Percentiles rank a stretch among this genome's conserved stretches.
These are phyloP conservation scores for Festucalex cinctus DNA, from an alignment of 2,113 vertebrate species.

Conservation along the genomic window DNA sequence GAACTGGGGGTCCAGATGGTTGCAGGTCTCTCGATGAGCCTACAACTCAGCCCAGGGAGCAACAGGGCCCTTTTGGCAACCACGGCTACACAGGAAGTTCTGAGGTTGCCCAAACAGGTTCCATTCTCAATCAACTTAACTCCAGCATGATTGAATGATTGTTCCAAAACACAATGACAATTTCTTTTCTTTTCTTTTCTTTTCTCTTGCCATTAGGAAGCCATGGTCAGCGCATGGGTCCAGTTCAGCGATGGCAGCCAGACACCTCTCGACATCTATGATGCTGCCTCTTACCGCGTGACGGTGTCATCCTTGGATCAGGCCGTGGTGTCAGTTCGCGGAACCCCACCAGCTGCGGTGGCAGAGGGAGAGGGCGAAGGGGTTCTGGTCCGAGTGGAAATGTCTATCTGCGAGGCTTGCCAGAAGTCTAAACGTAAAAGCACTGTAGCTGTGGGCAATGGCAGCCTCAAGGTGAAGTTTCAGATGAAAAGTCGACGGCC, in stretches of 20 bases:
- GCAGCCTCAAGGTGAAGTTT: conserved; percentile 82
- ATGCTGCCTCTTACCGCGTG: conserved; percentile 79
- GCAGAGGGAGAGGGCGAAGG: conserved; percentile 86
- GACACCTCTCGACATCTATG: conserved; percentile 87
- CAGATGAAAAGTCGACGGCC: conserved; percentile 60
- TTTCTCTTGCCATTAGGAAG: conserved; percentile 79
- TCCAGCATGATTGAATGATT: not conserved
- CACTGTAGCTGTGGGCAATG: conserved; percentile 78
- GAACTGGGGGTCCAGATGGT: conserved; percentile 88
- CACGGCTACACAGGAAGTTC: conserved; percentile 79
- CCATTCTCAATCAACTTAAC: not conserved
- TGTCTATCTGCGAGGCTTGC: conserved; percentile 85
- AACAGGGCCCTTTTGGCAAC: conserved; percentile 85
- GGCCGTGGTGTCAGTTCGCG: conserved; percentile 81
- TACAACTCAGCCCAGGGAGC: conserved; percentile 88
- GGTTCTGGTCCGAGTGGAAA: conserved; percentile 79
- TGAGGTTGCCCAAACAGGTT: conserved; percentile 84
- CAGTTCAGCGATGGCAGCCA: conserved; percentile 90
- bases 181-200: conserved; percentile 11
- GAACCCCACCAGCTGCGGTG: conserved; percentile 68
- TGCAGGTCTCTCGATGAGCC: conserved; percentile 80
- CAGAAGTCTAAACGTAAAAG: conserved; percentile 91
- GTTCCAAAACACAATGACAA: conserved; percentile 1
- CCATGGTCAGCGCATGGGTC: conserved; percentile 86
- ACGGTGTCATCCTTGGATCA: conserved; percentile 81